A percentile compares a stretch with the other conserved stretches of the same genome.
Conservation (phyloP, 2,888 invertebrate species). For the Coleophora flavipennella region DNA sequence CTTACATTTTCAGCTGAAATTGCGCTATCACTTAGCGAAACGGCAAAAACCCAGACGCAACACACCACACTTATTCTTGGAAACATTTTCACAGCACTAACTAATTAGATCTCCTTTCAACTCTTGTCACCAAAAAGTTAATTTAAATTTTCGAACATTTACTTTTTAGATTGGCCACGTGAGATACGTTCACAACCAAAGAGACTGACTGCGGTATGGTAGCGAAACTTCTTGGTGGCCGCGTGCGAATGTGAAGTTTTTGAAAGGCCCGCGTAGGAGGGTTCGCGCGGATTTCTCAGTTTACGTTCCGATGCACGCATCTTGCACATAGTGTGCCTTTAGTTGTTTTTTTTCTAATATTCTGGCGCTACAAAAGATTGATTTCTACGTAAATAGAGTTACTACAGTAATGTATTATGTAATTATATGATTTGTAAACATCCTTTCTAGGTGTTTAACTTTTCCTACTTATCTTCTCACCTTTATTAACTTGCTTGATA, state of each 20-base stretch:
- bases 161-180: conserved; percentile 26
- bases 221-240: conserved; percentile 19
- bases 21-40: conserved; percentile 57
- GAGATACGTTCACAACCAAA: conserved; percentile 21
- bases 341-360: no score
- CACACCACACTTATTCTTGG: conserved; percentile 60
- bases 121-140: conserved; percentile 2
- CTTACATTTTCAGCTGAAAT: conserved; percentile 60
- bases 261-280: conserved; percentile 73
- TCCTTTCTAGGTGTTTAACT: no score
- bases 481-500: no score
- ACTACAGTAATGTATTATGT: no score
- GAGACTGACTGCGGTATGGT: conserved; percentile 39
- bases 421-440: no score
- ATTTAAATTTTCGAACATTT: conserved; percentile 16
- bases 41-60: conserved; percentile 56
- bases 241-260: conserved; percentile 52
- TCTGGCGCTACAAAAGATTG: no score
- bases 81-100: conserved; percentile 40
- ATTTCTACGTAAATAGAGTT: no score
- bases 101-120: conserved; percentile 10
- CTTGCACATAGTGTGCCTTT: no score
- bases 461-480: no score
- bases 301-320: conserved; percentile 47
- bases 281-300: conserved; percentile 54